Evolutionary conservation across 2,113 vertebrate species (phyloP).

Genomic region (Piaya cayana): DNA sequence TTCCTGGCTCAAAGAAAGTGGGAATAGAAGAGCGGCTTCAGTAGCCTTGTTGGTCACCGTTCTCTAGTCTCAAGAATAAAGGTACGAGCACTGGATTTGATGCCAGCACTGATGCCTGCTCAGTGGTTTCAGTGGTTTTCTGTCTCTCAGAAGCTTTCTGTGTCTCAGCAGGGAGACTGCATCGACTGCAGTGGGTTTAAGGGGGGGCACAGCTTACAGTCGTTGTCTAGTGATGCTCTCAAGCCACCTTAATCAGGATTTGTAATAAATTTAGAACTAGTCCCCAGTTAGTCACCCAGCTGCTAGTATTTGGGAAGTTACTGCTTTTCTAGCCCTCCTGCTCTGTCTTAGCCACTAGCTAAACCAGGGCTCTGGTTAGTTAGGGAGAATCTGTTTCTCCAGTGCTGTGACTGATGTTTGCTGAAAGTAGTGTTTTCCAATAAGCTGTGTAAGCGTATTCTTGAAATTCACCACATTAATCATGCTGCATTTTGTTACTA

Average conservation of each 20-base stretch:
- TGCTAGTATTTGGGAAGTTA: neutral
- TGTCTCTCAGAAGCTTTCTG: neutral
- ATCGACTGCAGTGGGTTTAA: neutral
- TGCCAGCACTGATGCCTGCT: neutral
- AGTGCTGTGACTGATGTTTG: neutral
- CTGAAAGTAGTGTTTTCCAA: neutral
- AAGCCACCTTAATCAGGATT: neutral
- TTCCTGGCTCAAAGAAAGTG: neutral
- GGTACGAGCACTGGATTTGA: neutral
- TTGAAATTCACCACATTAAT: neutral
- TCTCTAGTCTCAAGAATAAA: neutral
- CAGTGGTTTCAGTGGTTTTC: neutral
- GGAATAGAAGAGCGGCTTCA: neutral
- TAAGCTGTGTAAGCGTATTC: neutral
- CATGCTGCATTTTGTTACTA: neutral
- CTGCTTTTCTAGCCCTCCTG: neutral
- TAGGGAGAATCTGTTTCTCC: neutral
- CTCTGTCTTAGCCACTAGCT: neutral
- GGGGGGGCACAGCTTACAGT: neutral
- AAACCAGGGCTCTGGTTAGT: rapidly evolving
- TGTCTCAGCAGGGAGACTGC: neutral
- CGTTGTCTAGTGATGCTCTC: neutral
- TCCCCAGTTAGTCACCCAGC: neutral
- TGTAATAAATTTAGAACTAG: neutral
- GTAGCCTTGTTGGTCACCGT: neutral